These are phyloP conservation scores for Brenthis ino DNA, from an alignment of 2,888 invertebrate genomes.

Conservation along the genomic window DNA sequence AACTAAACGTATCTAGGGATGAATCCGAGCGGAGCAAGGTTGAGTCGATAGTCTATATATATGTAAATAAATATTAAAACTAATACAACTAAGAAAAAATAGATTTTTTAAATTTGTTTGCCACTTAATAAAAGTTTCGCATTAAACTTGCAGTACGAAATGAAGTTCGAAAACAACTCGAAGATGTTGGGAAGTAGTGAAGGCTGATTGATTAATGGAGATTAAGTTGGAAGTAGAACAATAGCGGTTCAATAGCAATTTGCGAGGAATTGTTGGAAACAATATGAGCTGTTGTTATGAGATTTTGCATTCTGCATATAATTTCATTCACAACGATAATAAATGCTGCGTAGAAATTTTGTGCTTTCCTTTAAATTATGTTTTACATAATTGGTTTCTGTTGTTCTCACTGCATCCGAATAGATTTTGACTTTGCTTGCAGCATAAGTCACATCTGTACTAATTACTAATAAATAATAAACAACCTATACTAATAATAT, in stretches of 20 bases:
- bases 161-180: slow-evolving; percentile 4
- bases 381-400: too few species aligned
- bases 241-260: slow-evolving; percentile 4
- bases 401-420: too few species aligned
- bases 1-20: too few species aligned
- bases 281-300: slow-evolving; percentile 8
- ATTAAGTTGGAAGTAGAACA: slow-evolving; percentile 9
- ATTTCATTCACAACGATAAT: not conserved
- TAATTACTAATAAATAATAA: too few species aligned
- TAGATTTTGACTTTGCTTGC: too few species aligned
- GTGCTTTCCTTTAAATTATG: not conserved
- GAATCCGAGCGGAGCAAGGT: too few species aligned
- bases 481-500: too few species aligned
- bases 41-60: too few species aligned
- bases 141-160: slow-evolving; percentile 2
- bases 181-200: slow-evolving; percentile 14
- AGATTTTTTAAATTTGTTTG: not conserved
- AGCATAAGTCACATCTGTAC: too few species aligned
- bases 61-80: too few species aligned
- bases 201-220: slow-evolving; percentile 21
- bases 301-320: not conserved
- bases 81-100: not conserved
- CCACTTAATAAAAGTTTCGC: slow-evolving; percentile 3
- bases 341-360: not conserved
- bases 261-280: slow-evolving; percentile 10